These are phyloP conservation scores for Geodia barretti DNA, from an alignment of 37 sponge, comb jelly and placozoan species.

Conservation along the genomic window DNA sequence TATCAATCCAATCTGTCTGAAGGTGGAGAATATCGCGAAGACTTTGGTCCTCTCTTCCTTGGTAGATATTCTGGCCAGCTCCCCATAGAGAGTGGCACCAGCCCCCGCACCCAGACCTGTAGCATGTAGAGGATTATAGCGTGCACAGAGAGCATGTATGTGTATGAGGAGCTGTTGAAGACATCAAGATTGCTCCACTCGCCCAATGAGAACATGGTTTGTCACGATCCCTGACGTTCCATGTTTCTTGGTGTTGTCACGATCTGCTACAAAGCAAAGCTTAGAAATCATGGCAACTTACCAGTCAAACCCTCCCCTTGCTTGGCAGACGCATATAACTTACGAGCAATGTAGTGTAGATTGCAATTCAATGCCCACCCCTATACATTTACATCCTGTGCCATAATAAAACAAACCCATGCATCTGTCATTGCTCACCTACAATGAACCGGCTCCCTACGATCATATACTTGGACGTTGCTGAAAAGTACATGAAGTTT, in stretches of 20 bases:
- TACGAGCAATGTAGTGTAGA: not conserved
- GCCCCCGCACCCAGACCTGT: slow-evolving; percentile 86
- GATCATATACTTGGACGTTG: slow-evolving; percentile 72
- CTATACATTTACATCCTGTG: not conserved
- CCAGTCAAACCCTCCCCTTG: too few species aligned
- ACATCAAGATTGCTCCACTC: too few species aligned
- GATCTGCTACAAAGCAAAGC: too few species aligned
- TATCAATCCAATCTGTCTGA: slow-evolving; percentile 77
- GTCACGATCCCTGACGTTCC: too few species aligned
- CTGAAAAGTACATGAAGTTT: slow-evolving; percentile 88
- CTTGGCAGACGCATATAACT: not conserved
- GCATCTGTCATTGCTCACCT: too few species aligned
- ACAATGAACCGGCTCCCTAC: slow-evolving; percentile 72
- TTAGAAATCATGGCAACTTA: too few species aligned
- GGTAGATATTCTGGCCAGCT: slow-evolving; percentile 72
- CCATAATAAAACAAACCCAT: too few species aligned
- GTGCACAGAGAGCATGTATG: too few species aligned
- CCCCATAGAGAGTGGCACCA: slow-evolving; percentile 80
- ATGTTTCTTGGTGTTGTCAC: too few species aligned
- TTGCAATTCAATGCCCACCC: not conserved
- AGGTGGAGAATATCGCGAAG: slow-evolving; percentile 69
- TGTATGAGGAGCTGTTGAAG: too few species aligned
- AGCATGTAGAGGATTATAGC: not conserved
- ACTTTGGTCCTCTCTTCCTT: slow-evolving; percentile 69
- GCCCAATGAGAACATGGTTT: too few species aligned